Percentiles rank a stretch among this genome's conserved stretches.
phyloP scores from a whole-genome alignment of 2,888 invertebrate species.

The Allolobophora icterica region DNA sequence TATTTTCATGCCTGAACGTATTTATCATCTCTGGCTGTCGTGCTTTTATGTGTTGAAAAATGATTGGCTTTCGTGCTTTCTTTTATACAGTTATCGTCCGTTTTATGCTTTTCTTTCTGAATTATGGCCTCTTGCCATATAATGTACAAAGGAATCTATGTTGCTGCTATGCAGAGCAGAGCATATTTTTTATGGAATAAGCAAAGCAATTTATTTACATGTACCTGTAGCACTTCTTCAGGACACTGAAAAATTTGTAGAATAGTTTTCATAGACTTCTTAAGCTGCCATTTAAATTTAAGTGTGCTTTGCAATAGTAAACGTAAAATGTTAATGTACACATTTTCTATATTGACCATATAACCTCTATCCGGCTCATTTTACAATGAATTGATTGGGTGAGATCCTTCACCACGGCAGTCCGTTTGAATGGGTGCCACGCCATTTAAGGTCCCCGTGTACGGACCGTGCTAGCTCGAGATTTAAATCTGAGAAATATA shows the following conservation, averaged over 20 bases:
- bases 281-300: background rate
- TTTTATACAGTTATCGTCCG: background rate
- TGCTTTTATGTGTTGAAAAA: background rate
- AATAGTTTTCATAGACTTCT: background rate
- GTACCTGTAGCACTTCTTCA: background rate
- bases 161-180: background rate
- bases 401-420: too few relatives aligned
- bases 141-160: background rate
- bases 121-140: background rate
- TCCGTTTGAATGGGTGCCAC: too few relatives aligned
- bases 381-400: too few relatives aligned
- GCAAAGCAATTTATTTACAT: background rate
- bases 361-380: too few relatives aligned
- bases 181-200: background rate
- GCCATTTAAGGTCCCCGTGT: too few relatives aligned
- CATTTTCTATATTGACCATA: too few relatives aligned
- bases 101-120: background rate
- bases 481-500: too few relatives aligned
- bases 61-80: background rate
- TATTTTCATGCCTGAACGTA: constrained; percentile 10
- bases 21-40: background rate
- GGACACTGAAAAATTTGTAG: background rate
- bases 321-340: too few relatives aligned
- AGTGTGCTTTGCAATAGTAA: background rate
- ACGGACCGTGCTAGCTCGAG: too few relatives aligned